Evolutionary conservation across 1,140 invertebrate genomes (phyloP).

Genomic region (Mercenaria mercenaria): DNA sequence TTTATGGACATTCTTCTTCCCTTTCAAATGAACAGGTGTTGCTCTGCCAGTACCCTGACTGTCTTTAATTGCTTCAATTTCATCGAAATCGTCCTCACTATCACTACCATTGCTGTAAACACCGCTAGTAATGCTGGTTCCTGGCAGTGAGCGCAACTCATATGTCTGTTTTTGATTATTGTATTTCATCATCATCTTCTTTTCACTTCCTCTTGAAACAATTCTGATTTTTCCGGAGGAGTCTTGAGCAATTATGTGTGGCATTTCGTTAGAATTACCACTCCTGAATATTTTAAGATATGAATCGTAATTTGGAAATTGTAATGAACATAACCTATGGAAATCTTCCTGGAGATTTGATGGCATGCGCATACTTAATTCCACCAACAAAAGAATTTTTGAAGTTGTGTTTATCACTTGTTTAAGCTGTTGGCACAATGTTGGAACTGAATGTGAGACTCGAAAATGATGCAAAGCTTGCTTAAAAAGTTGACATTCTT

Average conservation of each 20-base stretch:
- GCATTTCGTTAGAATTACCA: constrained; percentile 70
- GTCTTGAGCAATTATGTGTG: constrained; percentile 78
- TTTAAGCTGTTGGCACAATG: constrained; percentile 76
- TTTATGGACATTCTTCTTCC: constrained; percentile 63
- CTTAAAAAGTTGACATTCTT: constrained; percentile 78
- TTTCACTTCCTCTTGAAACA: constrained; percentile 72
- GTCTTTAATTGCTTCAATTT: constrained; percentile 37
- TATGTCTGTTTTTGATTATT: constrained; percentile 70
- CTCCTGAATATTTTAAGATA: constrained; percentile 73
- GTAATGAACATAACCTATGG: constrained; percentile 78
- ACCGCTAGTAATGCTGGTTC: constrained; percentile 77
- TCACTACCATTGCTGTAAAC: constrained; percentile 75
- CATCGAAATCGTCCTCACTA: constrained; percentile 62
- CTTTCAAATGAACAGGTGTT: constrained; percentile 53
- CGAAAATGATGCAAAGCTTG: constrained; percentile 79
- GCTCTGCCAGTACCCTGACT: constrained; percentile 49
- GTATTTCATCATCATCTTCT: constrained; percentile 67
- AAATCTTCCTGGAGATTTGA: constrained; percentile 77
- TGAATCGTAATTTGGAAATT: constrained; percentile 79
- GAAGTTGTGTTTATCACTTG: constrained; percentile 79
- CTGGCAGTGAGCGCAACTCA: constrained; percentile 71
- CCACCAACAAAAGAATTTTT: constrained; percentile 79
- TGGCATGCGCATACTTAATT: constrained; percentile 78
- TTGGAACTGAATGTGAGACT: constrained; percentile 74
- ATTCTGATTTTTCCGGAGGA: constrained; percentile 76